phyloP scores from a whole-genome alignment of 1,140 invertebrate species.

The Heliothis virescens region DNA sequence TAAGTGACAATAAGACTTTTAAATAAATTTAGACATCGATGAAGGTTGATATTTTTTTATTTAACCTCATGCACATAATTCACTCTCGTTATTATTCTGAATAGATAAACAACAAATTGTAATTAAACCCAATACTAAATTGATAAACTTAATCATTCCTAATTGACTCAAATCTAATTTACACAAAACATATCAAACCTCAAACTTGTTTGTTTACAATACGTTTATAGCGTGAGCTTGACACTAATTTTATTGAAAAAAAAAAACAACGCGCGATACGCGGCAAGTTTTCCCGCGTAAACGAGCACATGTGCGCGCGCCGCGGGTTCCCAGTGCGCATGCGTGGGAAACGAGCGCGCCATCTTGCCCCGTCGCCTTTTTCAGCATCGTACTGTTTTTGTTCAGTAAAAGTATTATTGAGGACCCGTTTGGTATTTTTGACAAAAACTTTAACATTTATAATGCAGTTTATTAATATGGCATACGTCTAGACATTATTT shows the following conservation, averaged over 20 bases:
- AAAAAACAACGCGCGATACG: conserved; percentile 61
- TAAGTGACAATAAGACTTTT: neutral
- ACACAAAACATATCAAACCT: conserved; percentile 1
- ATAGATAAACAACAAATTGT: too few relatives aligned
- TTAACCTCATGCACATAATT: too few relatives aligned
- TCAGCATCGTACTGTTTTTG: conserved; percentile 70
- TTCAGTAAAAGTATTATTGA: conserved; percentile 68
- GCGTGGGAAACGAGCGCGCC: conserved; percentile 76
- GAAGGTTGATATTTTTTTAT: too few relatives aligned
- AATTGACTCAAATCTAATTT: neutral
- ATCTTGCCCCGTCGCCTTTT: conserved; percentile 75
- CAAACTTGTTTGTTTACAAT: conserved; percentile 57
- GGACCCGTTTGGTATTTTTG: conserved; percentile 5
- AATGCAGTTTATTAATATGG: conserved; percentile 5
- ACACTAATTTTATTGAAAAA: conserved; percentile 62
- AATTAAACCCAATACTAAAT: too few relatives aligned
- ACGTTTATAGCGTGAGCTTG: conserved; percentile 53
- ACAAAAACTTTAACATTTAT: conserved; percentile 12
- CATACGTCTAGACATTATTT: too few relatives aligned
- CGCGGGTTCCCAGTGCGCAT: conserved; percentile 71
- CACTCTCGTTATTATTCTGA: too few relatives aligned
- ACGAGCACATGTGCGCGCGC: conserved; percentile 69
- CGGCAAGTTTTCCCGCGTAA: conserved; percentile 72
- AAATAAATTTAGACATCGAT: neutral
- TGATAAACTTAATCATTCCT: neutral